Conservation (phyloP, 2,888 invertebrate species). For the Orthosia gothica region DNA sequence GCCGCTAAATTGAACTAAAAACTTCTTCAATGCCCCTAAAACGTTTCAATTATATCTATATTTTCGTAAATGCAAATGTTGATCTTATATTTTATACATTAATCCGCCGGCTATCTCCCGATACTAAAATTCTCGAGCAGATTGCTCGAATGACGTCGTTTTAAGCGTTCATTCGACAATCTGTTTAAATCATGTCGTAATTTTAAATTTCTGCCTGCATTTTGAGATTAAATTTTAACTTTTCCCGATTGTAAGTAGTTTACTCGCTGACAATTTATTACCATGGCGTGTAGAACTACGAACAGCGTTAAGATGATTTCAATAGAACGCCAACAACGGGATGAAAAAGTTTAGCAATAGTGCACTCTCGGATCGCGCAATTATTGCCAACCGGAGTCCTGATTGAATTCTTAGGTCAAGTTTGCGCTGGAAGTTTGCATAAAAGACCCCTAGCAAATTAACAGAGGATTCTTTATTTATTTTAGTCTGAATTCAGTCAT, state of each 20-base stretch:
- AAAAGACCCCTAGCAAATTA: conserved; percentile 85
- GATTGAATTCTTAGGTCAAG: conserved; percentile 90
- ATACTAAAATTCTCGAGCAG: conserved; percentile 69
- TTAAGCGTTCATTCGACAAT: conserved; percentile 68
- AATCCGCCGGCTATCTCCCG: conserved; percentile 61
- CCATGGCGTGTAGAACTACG: conserved; percentile 81
- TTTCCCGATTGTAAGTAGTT: conserved; percentile 85
- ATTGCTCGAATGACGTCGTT: conserved; percentile 72
- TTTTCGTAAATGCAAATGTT: conserved; percentile 77
- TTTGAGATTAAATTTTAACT: conserved; percentile 87
- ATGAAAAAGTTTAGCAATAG: conserved; percentile 88
- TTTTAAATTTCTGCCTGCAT: conserved; percentile 83
- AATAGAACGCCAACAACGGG: conserved; percentile 87
- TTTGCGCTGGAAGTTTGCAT: conserved; percentile 86
- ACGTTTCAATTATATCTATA: conserved; percentile 88
- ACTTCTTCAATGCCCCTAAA: conserved; percentile 90
- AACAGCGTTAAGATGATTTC: conserved; percentile 88
- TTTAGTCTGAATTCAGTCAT: conserved; percentile 74
- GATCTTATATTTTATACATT: conserved; percentile 68
- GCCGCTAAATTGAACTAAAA: conserved; percentile 92
- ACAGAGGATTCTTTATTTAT: conserved; percentile 79
- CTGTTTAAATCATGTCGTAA: conserved; percentile 78
- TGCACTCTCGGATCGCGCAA: conserved; percentile 85
- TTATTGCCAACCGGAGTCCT: conserved; percentile 87
- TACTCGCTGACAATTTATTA: conserved; percentile 84